Percentiles rank a stretch among this genome's conserved stretches.
Conservation (phyloP, 1,140 invertebrate species). For the Mylabris phalerata region DNA sequence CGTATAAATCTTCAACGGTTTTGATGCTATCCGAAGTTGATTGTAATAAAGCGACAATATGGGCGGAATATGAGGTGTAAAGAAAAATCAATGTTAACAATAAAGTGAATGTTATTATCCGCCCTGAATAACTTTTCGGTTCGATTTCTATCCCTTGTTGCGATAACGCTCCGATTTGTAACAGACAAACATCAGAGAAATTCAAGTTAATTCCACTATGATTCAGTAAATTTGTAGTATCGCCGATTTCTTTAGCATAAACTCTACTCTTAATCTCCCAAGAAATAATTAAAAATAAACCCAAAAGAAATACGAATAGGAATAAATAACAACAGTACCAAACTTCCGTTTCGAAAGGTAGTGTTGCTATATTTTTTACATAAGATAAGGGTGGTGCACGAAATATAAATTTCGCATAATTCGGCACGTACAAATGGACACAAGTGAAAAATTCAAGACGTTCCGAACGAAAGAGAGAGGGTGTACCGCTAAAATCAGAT, state of each 20-base stretch:
- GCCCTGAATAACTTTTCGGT: slow-evolving; percentile 44
- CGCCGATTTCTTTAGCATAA: neutral
- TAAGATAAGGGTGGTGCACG: slow-evolving; percentile 54
- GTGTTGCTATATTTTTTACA: slow-evolving; percentile 53
- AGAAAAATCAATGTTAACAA: slow-evolving; percentile 26
- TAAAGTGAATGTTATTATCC: slow-evolving; percentile 31
- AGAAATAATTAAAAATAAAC: slow-evolving; percentile 18
- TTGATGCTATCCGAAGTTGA: slow-evolving; percentile 26
- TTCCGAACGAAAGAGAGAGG: too few species aligned
- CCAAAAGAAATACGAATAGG: slow-evolving; percentile 11
- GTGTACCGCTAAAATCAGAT: too few species aligned
- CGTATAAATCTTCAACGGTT: slow-evolving; percentile 17
- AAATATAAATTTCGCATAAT: slow-evolving; percentile 47
- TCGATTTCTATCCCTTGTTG: slow-evolving; percentile 49
- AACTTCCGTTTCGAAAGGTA: slow-evolving; percentile 51
- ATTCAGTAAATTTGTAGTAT: slow-evolving; percentile 2
- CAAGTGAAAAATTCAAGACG: too few species aligned
- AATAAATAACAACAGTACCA: slow-evolving; percentile 49
- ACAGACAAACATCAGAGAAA: slow-evolving; percentile 41
- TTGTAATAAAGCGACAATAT: slow-evolving; percentile 32
- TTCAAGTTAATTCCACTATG: slow-evolving; percentile 35
- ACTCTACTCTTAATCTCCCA: slow-evolving; percentile 19
- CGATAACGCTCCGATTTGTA: slow-evolving; percentile 47
- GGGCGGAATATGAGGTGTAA: slow-evolving; percentile 44
- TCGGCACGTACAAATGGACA: too few species aligned